Evolutionary conservation across 2,113 vertebrate species (phyloP).

Genomic region (Ciconia boyciana): DNA sequence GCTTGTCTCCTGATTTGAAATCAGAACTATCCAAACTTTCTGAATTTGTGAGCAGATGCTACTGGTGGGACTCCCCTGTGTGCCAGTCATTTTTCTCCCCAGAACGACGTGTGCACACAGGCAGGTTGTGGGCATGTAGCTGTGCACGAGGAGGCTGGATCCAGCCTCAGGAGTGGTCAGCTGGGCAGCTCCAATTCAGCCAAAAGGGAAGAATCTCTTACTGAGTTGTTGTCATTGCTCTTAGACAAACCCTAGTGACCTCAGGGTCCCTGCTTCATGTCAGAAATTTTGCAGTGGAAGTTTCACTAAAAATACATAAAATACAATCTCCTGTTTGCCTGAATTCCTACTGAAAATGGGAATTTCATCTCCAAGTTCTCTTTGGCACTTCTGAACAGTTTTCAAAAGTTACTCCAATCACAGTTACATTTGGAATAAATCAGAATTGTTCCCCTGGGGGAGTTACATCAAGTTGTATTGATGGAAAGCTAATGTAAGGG

Average conservation of each 20-base stretch:
- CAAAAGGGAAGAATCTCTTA: not conserved
- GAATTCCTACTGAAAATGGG: not conserved
- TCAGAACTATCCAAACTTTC: conserved; percentile 18
- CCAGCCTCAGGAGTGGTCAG: not conserved
- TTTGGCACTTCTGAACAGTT: not conserved
- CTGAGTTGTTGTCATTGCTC: not conserved
- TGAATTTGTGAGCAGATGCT: conserved; percentile 26
- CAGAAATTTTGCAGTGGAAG: not conserved
- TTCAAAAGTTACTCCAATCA: not conserved
- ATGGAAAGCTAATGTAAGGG: not conserved
- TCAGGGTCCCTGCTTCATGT: not conserved
- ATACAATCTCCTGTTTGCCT: not conserved
- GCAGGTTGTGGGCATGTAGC: not conserved
- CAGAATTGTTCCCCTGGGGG: not conserved
- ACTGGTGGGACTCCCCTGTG: not conserved
- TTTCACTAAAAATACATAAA: not conserved
- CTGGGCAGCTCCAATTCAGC: not conserved
- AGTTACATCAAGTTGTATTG: not conserved
- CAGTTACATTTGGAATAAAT: not conserved
- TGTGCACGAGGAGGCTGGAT: not conserved
- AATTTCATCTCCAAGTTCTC: not conserved
- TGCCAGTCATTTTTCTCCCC: conserved; percentile 14
- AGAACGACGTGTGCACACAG: not conserved
- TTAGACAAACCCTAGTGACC: not conserved
- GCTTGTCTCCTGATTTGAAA: conserved; percentile 12